phyloP scores from a whole-genome alignment of 1,140 invertebrate species.

The Ips typographus region DNA sequence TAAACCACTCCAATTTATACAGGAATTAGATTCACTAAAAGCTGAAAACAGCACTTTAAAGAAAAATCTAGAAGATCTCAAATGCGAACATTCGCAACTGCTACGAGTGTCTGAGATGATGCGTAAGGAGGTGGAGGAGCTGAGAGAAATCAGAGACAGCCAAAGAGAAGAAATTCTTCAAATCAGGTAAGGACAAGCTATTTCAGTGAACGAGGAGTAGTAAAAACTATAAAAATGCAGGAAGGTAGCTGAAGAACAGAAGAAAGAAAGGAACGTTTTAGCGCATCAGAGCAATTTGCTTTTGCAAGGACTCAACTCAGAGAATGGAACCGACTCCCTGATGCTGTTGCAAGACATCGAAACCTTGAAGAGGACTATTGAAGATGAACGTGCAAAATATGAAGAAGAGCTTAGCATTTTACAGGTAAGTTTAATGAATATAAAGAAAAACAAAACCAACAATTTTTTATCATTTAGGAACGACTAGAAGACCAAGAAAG shows the following conservation, averaged over 20 bases:
- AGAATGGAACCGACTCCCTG: slow-evolving; percentile 56
- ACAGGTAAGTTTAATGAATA: slow-evolving; percentile 50
- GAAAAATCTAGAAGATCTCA: slow-evolving; percentile 58
- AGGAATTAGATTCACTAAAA: slow-evolving; percentile 61
- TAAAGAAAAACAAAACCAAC: background rate
- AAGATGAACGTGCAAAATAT: slow-evolving; percentile 61
- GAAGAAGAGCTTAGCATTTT: slow-evolving; percentile 58
- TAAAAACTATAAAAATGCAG: slow-evolving; percentile 43
- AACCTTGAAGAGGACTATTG: slow-evolving; percentile 59
- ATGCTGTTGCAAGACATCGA: slow-evolving; percentile 64
- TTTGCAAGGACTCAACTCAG: slow-evolving; percentile 58
- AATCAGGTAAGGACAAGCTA: slow-evolving; percentile 43
- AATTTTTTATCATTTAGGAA: slow-evolving; percentile 53
- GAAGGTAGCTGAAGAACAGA: slow-evolving; percentile 56
- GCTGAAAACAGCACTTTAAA: slow-evolving; percentile 53
- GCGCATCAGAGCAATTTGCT: slow-evolving; percentile 67
- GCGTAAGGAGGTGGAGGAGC: slow-evolving; percentile 61
- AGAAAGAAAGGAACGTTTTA: slow-evolving; percentile 66
- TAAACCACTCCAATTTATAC: slow-evolving; percentile 8
- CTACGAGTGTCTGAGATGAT: slow-evolving; percentile 65
- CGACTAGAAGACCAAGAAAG: slow-evolving; percentile 67
- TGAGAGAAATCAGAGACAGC: slow-evolving; percentile 61
- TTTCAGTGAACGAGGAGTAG: background rate
- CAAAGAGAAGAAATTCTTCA: slow-evolving; percentile 62
- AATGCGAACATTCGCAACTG: slow-evolving; percentile 61